Conservation (phyloP, 2,797 vertebrate genomes). For the Astyanax mexicanus region DNA sequence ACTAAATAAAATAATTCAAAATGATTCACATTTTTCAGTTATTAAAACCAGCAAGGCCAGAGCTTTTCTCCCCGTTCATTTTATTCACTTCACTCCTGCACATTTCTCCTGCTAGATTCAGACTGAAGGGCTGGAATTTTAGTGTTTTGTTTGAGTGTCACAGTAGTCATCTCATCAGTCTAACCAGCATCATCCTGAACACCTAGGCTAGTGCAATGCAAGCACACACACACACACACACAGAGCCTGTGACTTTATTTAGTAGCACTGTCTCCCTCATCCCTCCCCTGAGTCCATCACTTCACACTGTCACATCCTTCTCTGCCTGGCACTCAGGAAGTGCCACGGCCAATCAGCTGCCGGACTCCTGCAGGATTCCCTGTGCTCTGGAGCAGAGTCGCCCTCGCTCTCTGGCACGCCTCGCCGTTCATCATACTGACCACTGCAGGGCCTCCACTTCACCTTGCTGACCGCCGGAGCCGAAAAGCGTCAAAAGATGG, state of each 20-base stretch:
- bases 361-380: slow-evolving; percentile 52
- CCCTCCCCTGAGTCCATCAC: slow-evolving; percentile 60
- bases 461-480: slow-evolving; percentile 2
- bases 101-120: background rate
- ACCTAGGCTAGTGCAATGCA: slow-evolving; percentile 25
- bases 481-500: slow-evolving; percentile 4
- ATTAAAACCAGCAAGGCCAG: no score
- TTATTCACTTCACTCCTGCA: slow-evolving; percentile 13
- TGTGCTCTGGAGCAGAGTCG: slow-evolving; percentile 37
- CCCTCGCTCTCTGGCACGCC: slow-evolving; percentile 10
- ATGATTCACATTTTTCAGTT: no score
- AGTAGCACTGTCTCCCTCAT: slow-evolving; percentile 52
- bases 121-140: slow-evolving; percentile 3
- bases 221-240: slow-evolving; percentile 17
- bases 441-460: slow-evolving; percentile 3
- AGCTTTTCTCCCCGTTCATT: no score
- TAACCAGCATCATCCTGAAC: slow-evolving; percentile 15
- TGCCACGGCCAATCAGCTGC: slow-evolving; percentile 61
- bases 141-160: slow-evolving; percentile 1
- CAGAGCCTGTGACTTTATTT: slow-evolving; percentile 55
- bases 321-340: slow-evolving; percentile 55
- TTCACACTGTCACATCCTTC: slow-evolving; percentile 63
- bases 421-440: slow-evolving; percentile 14
- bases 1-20: no score
- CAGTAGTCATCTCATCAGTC: slow-evolving; percentile 30